Conservation (phyloP, 2,888 invertebrate species). For the Brassicogethes aeneus region DNA sequence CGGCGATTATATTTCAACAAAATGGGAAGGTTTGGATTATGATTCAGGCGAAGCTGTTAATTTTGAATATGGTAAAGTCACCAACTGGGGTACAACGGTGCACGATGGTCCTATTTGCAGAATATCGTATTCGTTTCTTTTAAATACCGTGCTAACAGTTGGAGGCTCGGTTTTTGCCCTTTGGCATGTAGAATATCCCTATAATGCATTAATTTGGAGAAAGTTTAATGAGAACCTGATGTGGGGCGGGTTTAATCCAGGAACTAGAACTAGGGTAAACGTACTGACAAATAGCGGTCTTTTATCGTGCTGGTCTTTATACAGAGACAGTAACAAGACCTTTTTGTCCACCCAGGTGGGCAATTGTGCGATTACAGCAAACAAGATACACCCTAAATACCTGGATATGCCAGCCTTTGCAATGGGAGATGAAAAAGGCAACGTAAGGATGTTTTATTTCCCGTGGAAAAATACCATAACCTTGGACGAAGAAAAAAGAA, state of each 20-base stretch:
- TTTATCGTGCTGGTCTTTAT: not conserved
- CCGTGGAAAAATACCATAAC: not conserved
- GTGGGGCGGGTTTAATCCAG: not conserved
- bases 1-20: slow-evolving; percentile 36
- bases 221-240: not conserved
- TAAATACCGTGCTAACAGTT: slow-evolving; percentile 55
- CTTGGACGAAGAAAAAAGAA: not conserved
- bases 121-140: slow-evolving; percentile 52
- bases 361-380: not conserved
- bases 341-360: not conserved
- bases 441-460: not conserved
- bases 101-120: slow-evolving; percentile 65
- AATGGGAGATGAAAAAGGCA: not conserved
- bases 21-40: slow-evolving; percentile 63
- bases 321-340: not conserved
- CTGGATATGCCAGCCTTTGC: not conserved
- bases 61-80: slow-evolving; percentile 45
- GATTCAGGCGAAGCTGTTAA: slow-evolving; percentile 53
- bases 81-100: slow-evolving; percentile 41
- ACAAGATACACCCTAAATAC: not conserved
- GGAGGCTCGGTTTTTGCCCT: slow-evolving; percentile 68
- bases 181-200: slow-evolving; percentile 42
- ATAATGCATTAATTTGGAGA: not conserved
- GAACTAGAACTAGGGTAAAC: not conserved
- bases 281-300: not conserved